Evolutionary conservation across 2,113 vertebrate species (phyloP), one percentile per base, ranked within the genome.

Genomic region (Ochotona princeps): DNA sequence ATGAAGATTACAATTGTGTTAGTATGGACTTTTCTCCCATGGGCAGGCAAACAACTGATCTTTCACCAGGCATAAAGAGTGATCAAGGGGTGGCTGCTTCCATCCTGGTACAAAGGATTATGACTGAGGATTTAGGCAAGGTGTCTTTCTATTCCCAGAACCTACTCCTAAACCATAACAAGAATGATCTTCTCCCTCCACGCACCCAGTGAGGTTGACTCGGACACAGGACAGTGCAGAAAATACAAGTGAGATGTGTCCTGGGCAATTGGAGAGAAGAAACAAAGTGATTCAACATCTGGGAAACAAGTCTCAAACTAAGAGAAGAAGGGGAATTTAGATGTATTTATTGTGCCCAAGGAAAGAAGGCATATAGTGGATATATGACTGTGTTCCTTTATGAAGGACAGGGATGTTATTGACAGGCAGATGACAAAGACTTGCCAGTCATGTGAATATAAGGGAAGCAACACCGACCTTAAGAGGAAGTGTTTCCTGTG

Each of bases 111-210:
- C 91, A 81, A 67, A 44, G n/a, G 20, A 23, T 25, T 44, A 5
- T 38, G 80, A 26, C 49, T 57, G 72, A 83, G 3, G 26, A 65
- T 30, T 51, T 49, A 18, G 70, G n/a, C 63, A 90, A 51, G 26
- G 28, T 67, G 61, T 90, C 18, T 86, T 60, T 95, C 73, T 65
- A n/a, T 0, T 11, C 17, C 82, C 57, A 18, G 18, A 17, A 2
- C 47, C 86, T 44, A 30, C n/a, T 28, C 70, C 63, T 82, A 72
- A 72, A 65, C 60, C 30, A 47, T 85, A 92, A 94, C 61, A 88
- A 95, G 95, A 92, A 65, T 47, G 83, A 89, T 65, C n/a, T 85
- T 51, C 92, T 93, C 67, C 38, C 83, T 92, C 90, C 90, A 83
- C 32, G 26, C 26, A 63, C 57, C 17, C n/a, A 32, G 8, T 0